Base-by-base conservation (phyloP, 1,140 invertebrate species). In the Epicauta chinensis region DNA sequence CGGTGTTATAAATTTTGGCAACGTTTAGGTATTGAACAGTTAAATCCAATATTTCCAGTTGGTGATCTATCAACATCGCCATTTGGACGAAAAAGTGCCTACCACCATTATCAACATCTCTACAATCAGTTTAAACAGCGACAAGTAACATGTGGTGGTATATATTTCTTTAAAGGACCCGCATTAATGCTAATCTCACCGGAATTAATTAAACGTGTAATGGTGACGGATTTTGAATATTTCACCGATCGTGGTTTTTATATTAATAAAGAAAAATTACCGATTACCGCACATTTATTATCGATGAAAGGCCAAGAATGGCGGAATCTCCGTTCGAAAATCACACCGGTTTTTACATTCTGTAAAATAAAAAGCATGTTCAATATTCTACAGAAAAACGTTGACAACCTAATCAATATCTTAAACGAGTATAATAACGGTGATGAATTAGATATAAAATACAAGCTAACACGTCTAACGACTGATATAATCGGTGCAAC, bases 281-380 rank as follows among this genome's bases (percentile, higher is more conserved):
- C 69, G 2, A 29, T 81, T 0, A 63, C 67, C 1, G 67, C 69
- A 2, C 71, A 76, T 37, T 55, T 81, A 30, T 71, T 79, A 42
- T 53, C 53, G 4, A 29, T 73, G n/a, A 54, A 55, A 11, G 74
- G 71, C 11, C 46, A 64, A 23, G 56, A 67, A 46, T 78, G 77
- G 77, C 74, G 69, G 55, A 56, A 62, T 42, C 53, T 76, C 1
- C 51, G 77, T 43, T 51, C 37, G 3, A 70, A 71, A 48, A 40
- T 77, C 15, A 71, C 70, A 1, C 73, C 73, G 12, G 68, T 74
- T 9, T 77, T 78, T 53, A 70, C 75, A 1, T 69, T 71, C 23
- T 68, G 69, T 0, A 75, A 74, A 53, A 58, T 78, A 43, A 75
- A 71, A 56, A 51, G 40, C 5, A 74, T 77, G 70, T 72, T 71